phyloP scores from a whole-genome alignment of 2,888 invertebrate species.

The Agrypnus murinus region DNA sequence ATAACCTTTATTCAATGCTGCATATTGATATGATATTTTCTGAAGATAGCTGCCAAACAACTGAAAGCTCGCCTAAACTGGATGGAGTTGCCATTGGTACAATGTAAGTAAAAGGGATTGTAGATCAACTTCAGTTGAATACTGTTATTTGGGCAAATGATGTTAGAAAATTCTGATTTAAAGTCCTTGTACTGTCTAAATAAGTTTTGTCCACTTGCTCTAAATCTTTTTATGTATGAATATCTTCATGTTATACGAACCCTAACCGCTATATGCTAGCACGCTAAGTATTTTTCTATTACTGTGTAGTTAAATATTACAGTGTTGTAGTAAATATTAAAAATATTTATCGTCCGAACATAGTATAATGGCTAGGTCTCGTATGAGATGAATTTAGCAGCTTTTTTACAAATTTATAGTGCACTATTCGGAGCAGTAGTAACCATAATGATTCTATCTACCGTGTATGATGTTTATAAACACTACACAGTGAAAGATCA shows the following conservation, averaged over 20 bases:
- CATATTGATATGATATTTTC: neutral
- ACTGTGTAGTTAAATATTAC: neutral
- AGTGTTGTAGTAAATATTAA: too few species aligned
- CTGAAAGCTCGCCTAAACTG: neutral
- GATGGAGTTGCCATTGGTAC: neutral
- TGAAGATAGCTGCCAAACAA: slow-evolving; percentile 13
- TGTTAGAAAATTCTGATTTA: too few species aligned
- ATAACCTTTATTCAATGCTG: neutral
- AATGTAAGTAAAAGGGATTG: slow-evolving; percentile 26
- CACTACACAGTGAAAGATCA: neutral
- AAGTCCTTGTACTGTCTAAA: too few species aligned
- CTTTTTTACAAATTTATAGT: neutral
- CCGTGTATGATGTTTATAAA: neutral
- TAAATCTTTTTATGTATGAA: too few species aligned
- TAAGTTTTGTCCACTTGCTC: too few species aligned
- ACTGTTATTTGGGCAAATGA: too few species aligned
- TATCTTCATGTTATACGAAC: neutral
- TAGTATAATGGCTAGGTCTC: neutral
- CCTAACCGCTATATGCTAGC: neutral
- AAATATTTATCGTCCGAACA: neutral
- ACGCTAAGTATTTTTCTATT: neutral
- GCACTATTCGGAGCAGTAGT: neutral
- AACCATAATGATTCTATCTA: neutral
- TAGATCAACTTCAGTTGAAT: too few species aligned
- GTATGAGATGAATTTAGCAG: neutral